Base-by-base conservation (phyloP, 2,888 invertebrate species). In the Nomada fucata region DNA sequence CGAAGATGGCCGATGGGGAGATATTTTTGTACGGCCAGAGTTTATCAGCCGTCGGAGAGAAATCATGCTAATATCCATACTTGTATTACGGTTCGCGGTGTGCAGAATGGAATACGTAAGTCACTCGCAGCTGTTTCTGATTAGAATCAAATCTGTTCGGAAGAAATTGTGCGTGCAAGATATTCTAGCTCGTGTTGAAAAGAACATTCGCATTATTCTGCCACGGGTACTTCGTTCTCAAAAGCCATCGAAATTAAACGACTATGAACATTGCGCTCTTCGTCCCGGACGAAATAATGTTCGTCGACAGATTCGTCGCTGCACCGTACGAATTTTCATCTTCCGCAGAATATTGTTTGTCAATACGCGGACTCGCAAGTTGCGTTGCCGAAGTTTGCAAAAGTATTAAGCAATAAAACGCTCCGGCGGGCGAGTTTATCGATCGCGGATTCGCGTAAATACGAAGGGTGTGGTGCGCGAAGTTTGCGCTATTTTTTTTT, bases 401-500 rank as follows among this genome's bases (percentile, higher is more conserved):
- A 71, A 72, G 76, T 83, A 83, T 57, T 73, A 63, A 59, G 20
- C 59, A 18, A 64, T 73, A 69, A 80, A 79, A 20, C 20, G n/a
- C 52, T 11, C 42, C 26, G 13, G 47, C 57, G 47, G 68, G 59
- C 52, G 44, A 59, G 15, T 67, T 70, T 67, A 75, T 70, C 61
- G 60, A 64, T 65, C 60, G 55, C 29, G 53, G 60, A 80, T 65
- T 64, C 60, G 29, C 60, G 55, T 44, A 53, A 65, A 65, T 74
- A 70, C 50, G 74, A 65, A 52, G 44, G 65, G 64, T 26, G 42
- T 23, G 26, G 20, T 26, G 55, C 70, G 67, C 55, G 44, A 74
- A 74, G 44, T 44, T 44, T 44, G 11, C 44, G 44, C 2, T 44
- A 23, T 73, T 52, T 78, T 72, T 74, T 52, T 59, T 72, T 68